A percentile compares a stretch with the other conserved stretches of the same genome.
These are phyloP conservation scores for Ganaspis brasiliensis DNA, from an alignment of 2,888 invertebrate genomes.

Conservation along the genomic window DNA sequence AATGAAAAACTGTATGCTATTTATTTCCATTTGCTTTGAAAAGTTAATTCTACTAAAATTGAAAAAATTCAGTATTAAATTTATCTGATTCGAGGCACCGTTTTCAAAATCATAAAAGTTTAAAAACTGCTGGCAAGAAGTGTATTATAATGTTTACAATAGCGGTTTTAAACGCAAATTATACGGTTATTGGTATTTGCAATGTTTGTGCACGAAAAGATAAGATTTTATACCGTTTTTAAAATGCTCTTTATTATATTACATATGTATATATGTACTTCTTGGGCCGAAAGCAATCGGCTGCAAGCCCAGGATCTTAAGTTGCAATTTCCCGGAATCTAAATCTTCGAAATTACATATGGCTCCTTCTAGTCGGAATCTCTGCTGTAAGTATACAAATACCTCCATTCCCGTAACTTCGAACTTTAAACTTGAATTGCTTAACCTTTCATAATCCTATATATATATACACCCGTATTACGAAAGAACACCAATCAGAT, in stretches of 20 bases:
- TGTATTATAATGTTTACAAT: background rate
- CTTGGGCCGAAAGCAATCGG: slow-evolving; percentile 9
- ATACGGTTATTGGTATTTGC: slow-evolving; percentile 7
- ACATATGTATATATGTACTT: slow-evolving; percentile 64
- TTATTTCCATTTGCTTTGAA: too few species aligned
- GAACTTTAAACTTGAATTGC: slow-evolving; percentile 16
- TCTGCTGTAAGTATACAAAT: slow-evolving; percentile 35
- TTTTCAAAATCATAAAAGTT: too few species aligned
- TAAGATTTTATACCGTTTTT: slow-evolving; percentile 27
- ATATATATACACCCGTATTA: background rate
- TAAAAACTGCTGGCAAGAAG: too few species aligned
- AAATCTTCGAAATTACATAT: slow-evolving; percentile 34
- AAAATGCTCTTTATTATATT: slow-evolving; percentile 63
- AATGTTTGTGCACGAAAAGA: slow-evolving; percentile 7
- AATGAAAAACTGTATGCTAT: too few species aligned
- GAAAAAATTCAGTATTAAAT: too few species aligned
- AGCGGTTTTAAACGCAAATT: background rate
- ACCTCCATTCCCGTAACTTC: slow-evolving; percentile 22
- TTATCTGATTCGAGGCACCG: too few species aligned
- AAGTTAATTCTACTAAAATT: too few species aligned
- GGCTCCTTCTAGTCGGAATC: slow-evolving; percentile 30
- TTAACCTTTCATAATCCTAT: slow-evolving; percentile 14
- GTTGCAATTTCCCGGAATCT: slow-evolving; percentile 57
- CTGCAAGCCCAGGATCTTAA: slow-evolving; percentile 47
- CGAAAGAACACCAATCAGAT: background rate